Evolutionary conservation across 2,888 invertebrate species (phyloP), one percentile per base, ranked within the genome.

Genomic region (Limnephilus rhombicus): DNA sequence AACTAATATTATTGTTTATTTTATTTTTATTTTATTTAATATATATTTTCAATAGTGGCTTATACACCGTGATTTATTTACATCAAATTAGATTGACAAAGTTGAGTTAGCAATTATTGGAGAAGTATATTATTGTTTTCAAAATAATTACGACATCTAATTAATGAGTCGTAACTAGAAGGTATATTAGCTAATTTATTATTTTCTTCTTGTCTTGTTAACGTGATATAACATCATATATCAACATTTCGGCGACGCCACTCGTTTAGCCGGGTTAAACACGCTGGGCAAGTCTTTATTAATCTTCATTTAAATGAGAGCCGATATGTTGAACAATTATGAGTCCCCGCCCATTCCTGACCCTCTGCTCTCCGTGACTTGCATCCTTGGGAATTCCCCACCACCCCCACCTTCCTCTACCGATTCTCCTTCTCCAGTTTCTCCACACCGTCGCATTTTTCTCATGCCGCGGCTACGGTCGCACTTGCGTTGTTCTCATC

Each of bases 261-360:
- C 88, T 88, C 88, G 80, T 88, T 88, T 80, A 29, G 80, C 41
- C 37, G 83, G 68, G 49, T 68, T 91, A 68, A 89, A 85, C 83
- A 91, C 68, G 29, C 83, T 83, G 81, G 68, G 34, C 80, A 45
- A 87, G 91, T 80, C 82, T 89, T 91, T 88, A 91, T 91, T 91
- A 89, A 91, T 91, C 91, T 91, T 89, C 91, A 91, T 91, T 91
- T 89, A 91, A 91, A 68, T 89, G 91, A 81, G 82, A 89, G 91
- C 83, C 91, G 87, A 87, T 90, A 88, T 92, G 88, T 88, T 68
- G 87, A 90, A 90, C 92, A 90, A 92, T 92, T 92, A 92, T n/a
- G 49, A 41, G 82, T 85, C 85, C 85, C 86, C 92, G 92, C 92
- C 92, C 90, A 41, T 85, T 37, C 41, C 45, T 87, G 49, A 87